These are phyloP conservation scores for Cinclus cinclus DNA, from an alignment of 2,113 vertebrate species.

Conservation along the genomic window DNA sequence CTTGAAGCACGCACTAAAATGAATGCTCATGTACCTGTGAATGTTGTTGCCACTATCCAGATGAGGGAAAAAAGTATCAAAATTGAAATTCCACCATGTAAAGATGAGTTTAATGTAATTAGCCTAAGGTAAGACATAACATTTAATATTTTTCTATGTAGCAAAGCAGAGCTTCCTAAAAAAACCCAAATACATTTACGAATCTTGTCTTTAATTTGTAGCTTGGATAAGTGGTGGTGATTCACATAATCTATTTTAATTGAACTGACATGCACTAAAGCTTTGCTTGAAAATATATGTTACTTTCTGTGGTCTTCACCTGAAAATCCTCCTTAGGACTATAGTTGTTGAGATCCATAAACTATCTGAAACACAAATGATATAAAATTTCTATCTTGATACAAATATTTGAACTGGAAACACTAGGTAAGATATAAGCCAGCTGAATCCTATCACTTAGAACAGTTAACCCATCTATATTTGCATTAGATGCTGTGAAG, in stretches of 20 bases:
- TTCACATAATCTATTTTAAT: neutral
- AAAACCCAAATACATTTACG: neutral
- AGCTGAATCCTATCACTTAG: slow-evolving; percentile 16
- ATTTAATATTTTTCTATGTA: neutral
- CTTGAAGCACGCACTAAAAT: slow-evolving; percentile 29
- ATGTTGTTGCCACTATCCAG: neutral
- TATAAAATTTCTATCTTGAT: neutral
- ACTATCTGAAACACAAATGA: neutral
- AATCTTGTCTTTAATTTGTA: neutral
- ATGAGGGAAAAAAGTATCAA: slow-evolving; percentile 56
- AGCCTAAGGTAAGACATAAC: slow-evolving; percentile 42
- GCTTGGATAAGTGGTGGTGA: neutral
- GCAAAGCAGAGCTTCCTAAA: neutral
- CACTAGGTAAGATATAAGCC: neutral
- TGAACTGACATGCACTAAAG: neutral
- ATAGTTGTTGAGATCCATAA: neutral
- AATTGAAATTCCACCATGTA: slow-evolving; percentile 53
- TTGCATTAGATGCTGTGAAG: slow-evolving; percentile 30
- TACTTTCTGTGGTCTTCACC: neutral
- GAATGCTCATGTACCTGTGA: slow-evolving; percentile 22
- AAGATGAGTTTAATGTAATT: slow-evolving; percentile 46
- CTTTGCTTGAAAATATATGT: neutral
- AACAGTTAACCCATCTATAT: neutral
- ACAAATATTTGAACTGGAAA: neutral
- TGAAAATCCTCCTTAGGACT: neutral